These are phyloP conservation scores for Bergia sp. DNA, from an alignment of 92 coral and sea anemone species.

Conservation along the genomic window DNA sequence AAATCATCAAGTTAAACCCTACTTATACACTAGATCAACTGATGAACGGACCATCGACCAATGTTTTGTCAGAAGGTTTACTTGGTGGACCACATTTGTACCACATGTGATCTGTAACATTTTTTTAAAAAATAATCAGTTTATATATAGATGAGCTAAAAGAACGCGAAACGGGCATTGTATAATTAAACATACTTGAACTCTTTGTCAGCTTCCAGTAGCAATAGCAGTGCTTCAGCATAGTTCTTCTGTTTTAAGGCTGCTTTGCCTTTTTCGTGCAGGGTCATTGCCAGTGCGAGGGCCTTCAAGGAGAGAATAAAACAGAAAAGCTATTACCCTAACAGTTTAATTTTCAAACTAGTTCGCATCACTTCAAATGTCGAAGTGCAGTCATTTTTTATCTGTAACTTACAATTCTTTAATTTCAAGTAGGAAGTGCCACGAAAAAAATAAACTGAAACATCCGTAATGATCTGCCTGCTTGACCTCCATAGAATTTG, in stretches of 20 bases:
- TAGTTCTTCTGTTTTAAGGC: slow-evolving; percentile 67
- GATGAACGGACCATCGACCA: too few species aligned
- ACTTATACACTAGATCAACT: not conserved
- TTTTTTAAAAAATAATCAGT: not conserved
- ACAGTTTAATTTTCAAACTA: not conserved
- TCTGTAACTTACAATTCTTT: too few species aligned
- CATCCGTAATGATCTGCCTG: too few species aligned
- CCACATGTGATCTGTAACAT: not conserved
- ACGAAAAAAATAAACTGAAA: too few species aligned
- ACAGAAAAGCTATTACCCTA: not conserved
- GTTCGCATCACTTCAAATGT: too few species aligned
- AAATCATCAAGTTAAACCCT: not conserved
- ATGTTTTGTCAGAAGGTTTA: not conserved
- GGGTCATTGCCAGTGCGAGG: slow-evolving; percentile 85
- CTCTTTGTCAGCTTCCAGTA: slow-evolving; percentile 92
- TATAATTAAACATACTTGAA: slow-evolving; percentile 63
- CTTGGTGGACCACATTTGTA: not conserved
- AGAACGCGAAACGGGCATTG: not conserved
- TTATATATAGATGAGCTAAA: not conserved
- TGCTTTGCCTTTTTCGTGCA: slow-evolving; percentile 88
- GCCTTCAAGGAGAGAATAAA: slow-evolving; percentile 55
- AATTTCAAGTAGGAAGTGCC: too few species aligned
- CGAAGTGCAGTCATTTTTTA: too few species aligned
- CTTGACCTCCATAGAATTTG: too few species aligned
- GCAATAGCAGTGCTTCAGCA: slow-evolving; percentile 82